phyloP scores from a whole-genome alignment of 2,113 vertebrate species.

The Alethe diademata region DNA sequence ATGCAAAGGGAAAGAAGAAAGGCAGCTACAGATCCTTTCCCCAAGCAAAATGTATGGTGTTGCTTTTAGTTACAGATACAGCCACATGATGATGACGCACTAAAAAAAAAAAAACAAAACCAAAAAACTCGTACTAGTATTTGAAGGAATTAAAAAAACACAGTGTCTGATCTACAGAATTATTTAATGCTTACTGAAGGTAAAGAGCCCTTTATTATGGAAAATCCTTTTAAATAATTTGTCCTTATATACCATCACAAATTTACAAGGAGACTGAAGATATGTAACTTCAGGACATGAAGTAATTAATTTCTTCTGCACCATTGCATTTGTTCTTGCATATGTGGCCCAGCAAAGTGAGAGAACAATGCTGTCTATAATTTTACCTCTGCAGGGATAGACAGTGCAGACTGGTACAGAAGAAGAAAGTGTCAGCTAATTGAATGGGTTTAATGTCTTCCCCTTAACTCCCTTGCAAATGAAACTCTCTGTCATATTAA shows the following conservation, averaged over 20 bases:
- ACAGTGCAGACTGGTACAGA: not conserved
- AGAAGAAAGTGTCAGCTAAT: not conserved
- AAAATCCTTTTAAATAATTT: not conserved
- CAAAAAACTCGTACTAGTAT: not conserved
- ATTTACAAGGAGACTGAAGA: not conserved
- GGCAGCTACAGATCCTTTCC: not conserved
- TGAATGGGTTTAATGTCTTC: not conserved
- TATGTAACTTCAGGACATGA: not conserved
- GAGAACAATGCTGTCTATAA: not conserved
- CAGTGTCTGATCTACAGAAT: not conserved
- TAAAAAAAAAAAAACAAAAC: not conserved
- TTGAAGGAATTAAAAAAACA: not conserved
- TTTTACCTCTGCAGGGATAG: not conserved
- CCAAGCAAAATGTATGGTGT: not conserved
- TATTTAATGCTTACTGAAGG: not conserved
- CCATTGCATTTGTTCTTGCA: not conserved
- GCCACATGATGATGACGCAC: not conserved
- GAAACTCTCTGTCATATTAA: not conserved
- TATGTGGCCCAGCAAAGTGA: not conserved
- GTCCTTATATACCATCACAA: not conserved
- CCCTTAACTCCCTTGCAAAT: not conserved
- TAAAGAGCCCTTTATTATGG: not conserved
- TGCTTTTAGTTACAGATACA: not conserved
- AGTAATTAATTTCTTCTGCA: not conserved
- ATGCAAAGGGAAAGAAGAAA: not conserved